Evolutionary conservation across 2,888 invertebrate species (phyloP).

Genomic region (Chloroclystis v-ata): DNA sequence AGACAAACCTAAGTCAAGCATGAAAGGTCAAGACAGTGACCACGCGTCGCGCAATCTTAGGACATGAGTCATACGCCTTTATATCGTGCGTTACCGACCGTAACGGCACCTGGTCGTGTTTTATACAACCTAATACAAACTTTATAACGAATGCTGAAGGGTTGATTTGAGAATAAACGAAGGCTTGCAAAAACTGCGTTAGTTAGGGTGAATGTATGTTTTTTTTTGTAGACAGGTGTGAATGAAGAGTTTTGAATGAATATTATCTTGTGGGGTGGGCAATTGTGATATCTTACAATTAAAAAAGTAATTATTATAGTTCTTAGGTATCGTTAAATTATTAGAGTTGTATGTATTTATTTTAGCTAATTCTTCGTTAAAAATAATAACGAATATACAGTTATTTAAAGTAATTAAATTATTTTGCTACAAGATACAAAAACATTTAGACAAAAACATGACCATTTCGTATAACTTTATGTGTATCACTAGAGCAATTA

Average conservation of each 20-base stretch:
- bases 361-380: no score
- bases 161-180: constrained; percentile 1
- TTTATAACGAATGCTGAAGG: constrained; percentile 12
- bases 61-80: constrained; percentile 53
- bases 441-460: no score
- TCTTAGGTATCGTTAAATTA: no score
- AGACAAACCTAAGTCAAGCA: constrained; percentile 26
- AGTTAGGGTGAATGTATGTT: background rate
- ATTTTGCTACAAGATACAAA: no score
- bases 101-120: constrained; percentile 60
- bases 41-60: constrained; percentile 58
- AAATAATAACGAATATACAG: no score
- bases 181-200: background rate
- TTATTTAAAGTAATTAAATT: no score
- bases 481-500: constrained; percentile 20
- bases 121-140: constrained; percentile 9
- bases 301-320: no score
- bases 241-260: constrained; percentile 17
- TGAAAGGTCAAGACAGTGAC: constrained; percentile 50
- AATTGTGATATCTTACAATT: no score
- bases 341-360: no score
- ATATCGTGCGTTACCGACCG: constrained; percentile 53
- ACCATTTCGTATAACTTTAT: no score
- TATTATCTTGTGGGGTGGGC: no score
- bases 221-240: constrained; percentile 43